phyloP scores from a whole-genome alignment of 2,888 invertebrate genomes.

The Tortricodes alternella region DNA sequence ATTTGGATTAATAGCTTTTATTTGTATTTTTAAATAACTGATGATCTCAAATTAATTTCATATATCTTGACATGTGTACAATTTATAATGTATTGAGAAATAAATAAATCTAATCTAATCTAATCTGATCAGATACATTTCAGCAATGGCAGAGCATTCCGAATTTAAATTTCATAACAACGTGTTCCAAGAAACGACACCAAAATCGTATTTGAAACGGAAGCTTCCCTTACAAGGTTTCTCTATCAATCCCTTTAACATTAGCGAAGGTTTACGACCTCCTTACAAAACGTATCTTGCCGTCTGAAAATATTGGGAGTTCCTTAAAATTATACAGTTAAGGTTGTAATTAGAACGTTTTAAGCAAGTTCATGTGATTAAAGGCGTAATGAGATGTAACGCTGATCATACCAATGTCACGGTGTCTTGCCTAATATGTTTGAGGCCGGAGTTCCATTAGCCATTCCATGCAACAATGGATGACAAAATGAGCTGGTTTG shows the following conservation, averaged over 20 bases:
- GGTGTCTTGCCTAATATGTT: conserved; percentile 42
- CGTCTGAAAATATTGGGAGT: neutral
- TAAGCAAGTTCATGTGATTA: neutral
- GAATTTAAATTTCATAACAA: too few species aligned
- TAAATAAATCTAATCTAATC: too few species aligned
- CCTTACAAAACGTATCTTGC: neutral
- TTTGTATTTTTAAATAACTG: too few species aligned
- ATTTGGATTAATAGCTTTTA: too few species aligned
- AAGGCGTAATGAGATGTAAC: conserved; percentile 1
- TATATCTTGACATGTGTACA: too few species aligned
- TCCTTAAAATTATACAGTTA: neutral
- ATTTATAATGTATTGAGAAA: too few species aligned
- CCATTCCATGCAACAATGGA: too few species aligned
- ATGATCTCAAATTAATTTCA: too few species aligned
- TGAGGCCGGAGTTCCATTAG: conserved; percentile 1
- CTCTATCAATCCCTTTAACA: conserved; percentile 4
- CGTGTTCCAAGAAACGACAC: too few species aligned
- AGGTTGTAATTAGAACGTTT: neutral
- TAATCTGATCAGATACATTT: too few species aligned
- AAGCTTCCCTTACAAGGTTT: conserved; percentile 4
- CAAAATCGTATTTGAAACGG: conserved; percentile 2
- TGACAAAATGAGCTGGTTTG: too few species aligned
- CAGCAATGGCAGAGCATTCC: too few species aligned
- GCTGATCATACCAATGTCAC: conserved; percentile 43
- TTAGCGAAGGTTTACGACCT: conserved; percentile 8